Evolutionary conservation across 2,113 vertebrate species (phyloP).

Genomic region (Cryptomyrus ogoouensis): DNA sequence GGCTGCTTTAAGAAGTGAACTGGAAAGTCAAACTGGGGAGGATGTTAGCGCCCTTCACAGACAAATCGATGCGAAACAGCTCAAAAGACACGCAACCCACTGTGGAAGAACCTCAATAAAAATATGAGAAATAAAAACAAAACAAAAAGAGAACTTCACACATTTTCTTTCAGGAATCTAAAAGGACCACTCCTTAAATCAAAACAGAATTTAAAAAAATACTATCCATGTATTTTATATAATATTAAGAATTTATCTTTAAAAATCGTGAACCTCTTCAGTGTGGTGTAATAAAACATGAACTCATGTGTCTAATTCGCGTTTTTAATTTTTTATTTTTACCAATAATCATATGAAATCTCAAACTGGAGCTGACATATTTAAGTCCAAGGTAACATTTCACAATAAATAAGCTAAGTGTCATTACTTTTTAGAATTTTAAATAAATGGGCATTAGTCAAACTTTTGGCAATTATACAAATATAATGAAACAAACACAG

Average conservation of each 20-base stretch:
- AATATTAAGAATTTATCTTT: background rate
- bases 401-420: background rate
- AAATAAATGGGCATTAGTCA: background rate
- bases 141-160: background rate
- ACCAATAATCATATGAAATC: background rate
- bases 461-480: background rate
- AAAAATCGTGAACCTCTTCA: background rate
- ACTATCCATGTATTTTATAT: background rate
- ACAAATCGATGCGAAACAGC: background rate
- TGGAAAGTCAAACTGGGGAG: background rate
- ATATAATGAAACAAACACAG: background rate
- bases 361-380: background rate
- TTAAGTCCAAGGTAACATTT: background rate
- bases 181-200: background rate
- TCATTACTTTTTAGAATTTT: background rate
- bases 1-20: background rate
- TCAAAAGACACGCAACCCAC: background rate
- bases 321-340: background rate
- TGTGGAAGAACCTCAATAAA: background rate
- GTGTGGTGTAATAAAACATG: background rate
- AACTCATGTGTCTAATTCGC: background rate
- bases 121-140: background rate
- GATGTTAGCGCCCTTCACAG: background rate
- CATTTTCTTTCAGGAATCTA: background rate
- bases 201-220: background rate